Conservation (phyloP, 53 echinoderm and acorn worm genomes). For the Holothuria scabra region DNA sequence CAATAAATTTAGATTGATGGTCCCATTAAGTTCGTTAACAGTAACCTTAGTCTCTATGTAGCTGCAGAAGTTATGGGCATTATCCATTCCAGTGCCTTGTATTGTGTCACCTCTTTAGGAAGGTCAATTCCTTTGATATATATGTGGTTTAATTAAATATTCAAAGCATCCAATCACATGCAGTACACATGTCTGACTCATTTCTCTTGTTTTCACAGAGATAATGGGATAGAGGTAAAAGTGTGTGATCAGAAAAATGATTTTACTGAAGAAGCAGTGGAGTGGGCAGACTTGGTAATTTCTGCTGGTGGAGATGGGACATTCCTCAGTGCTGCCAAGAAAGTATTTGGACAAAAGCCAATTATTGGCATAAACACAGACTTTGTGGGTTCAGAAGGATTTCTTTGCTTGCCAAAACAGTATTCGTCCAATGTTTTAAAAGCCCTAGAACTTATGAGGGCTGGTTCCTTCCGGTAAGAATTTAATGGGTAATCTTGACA, state of each 20-base stretch:
- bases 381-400: conserved; percentile 81
- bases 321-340: conserved; percentile 83
- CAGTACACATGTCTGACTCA: no score
- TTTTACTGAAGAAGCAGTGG: conserved; percentile 56
- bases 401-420: conserved; percentile 75
- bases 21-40: no score
- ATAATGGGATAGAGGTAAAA: not conserved
- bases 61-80: no score
- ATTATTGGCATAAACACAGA: conserved; percentile 95
- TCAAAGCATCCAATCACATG: no score
- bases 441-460: conserved; percentile 67
- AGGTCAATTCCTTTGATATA: no score
- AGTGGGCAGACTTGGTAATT: conserved; percentile 83
- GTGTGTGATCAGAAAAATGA: not conserved
- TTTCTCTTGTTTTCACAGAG: not conserved
- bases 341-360: conserved; percentile 82
- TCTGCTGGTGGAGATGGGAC: conserved; percentile 97
- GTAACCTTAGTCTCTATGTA: no score
- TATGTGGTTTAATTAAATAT: no score
- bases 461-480: conserved; percentile 81
- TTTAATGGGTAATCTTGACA: not conserved
- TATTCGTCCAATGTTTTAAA: conserved; percentile 69
- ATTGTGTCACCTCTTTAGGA: no score
- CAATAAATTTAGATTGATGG: no score
- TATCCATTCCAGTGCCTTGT: no score